A percentile compares a stretch with the other conserved stretches of the same genome.
Evolutionary conservation across 2,113 vertebrate genomes (phyloP).

Genomic region (Ochotona curzoniae): DNA sequence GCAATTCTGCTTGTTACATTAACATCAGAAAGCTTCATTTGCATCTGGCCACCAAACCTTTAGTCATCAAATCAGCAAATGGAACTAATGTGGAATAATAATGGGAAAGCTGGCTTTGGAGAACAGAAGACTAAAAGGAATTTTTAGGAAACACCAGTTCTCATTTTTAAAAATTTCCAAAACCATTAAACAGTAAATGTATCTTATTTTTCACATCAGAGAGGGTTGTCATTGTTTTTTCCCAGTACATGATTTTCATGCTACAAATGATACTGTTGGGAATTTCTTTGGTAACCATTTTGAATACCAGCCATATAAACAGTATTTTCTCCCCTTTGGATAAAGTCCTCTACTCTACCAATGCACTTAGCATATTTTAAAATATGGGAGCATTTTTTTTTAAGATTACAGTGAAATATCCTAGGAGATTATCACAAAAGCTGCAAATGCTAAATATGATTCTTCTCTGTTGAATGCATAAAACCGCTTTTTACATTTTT

Average conservation of each 20-base stretch:
- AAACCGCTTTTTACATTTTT: conserved; percentile 44
- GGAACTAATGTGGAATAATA: conserved; percentile 85
- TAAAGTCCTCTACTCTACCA: not conserved
- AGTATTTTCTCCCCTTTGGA: conserved; percentile 34
- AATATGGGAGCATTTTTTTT: conserved; percentile 30
- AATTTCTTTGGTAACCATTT: conserved; percentile 73
- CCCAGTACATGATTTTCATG: conserved; percentile 73
- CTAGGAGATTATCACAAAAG: conserved; percentile 35
- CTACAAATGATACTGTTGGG: conserved; percentile 75
- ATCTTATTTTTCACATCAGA: conserved; percentile 80
- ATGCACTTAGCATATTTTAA: not conserved
- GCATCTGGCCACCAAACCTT: conserved; percentile 83
- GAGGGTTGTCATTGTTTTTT: conserved; percentile 76
- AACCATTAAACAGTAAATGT: conserved; percentile 81
- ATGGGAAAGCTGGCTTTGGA: conserved; percentile 79
- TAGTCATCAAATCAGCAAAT: conserved; percentile 84
- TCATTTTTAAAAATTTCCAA: conserved; percentile 61
- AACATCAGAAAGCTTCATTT: conserved; percentile 84
- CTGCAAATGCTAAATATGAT: conserved; percentile 25
- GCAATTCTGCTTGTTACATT: conserved; percentile 75
- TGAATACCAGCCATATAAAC: conserved; percentile 72
- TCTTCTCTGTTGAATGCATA: conserved; percentile 57
- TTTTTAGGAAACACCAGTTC: conserved; percentile 81
- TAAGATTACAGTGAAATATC: conserved; percentile 23
- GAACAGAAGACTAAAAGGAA: conserved; percentile 68